Base-by-base conservation (phyloP, 1,140 invertebrate genomes). In the Epicauta chinensis region DNA sequence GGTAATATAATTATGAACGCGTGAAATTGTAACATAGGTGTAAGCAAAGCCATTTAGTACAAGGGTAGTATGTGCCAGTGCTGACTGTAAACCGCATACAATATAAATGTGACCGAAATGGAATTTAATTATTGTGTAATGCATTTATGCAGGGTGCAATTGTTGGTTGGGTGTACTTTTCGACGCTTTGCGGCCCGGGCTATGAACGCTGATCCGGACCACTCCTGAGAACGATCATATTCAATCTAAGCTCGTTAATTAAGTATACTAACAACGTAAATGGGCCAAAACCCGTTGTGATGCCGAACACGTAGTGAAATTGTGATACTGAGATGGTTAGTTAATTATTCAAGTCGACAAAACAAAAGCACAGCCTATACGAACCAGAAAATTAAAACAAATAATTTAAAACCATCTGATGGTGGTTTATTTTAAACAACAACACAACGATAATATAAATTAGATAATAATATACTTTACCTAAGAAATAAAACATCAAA, bases 41-140 rank as follows among this genome's bases (percentile, higher is more conserved):
- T 63, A 61, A 63, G 63, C 56, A 61, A 63, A 49, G 59, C 60
- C 54, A 61, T 67, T 67, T 67, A 65, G 65, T 61, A 62, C 57
- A 39, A 53, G 58, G 57, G 58, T 61, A 56, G 59, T 61, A 63
- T 55, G 53, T 45, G 56, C 53, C 49, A 48, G 56, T 51, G 51
- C 47, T 49, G 23, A 36, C 49, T 52, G 51, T 45, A 58, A 58
- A 61, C 63, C 63, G 57, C 65, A 67, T 57, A 54, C 55, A 59
- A 54, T 66, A 61, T 63, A 63, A 67, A 64, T 64, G 62, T 58
- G 59, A 60, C 60, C 59, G 55, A 60, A 67, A 63, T 59, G 64
- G 63, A 65, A 67, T 67, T 67, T 67, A 67, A 67, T 67, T 67
- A 65, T 65, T 64, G 63, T 59, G 56, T 61, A 64, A 66, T 65